phyloP scores from a whole-genome alignment of 1,140 invertebrate species.

The Dreissena polymorpha region DNA sequence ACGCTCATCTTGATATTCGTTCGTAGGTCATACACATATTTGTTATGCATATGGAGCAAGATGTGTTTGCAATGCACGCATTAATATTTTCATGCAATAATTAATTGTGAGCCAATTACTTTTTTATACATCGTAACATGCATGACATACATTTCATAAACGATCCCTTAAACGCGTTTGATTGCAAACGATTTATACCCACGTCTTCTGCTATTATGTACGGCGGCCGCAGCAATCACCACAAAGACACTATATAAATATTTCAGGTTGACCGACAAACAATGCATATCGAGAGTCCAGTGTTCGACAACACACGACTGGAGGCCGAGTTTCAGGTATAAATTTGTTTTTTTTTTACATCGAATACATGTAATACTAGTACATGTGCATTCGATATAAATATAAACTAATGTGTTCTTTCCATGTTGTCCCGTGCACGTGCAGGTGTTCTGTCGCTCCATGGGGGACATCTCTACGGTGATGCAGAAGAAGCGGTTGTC shows the following conservation, averaged over 20 bases:
- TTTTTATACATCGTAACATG: too few species aligned
- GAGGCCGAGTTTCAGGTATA: conserved; percentile 46
- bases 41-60: too few species aligned
- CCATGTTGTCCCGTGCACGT: conserved; percentile 12
- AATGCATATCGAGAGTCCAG: conserved; percentile 54
- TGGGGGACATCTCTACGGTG: conserved; percentile 42
- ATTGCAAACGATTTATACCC: too few species aligned
- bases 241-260: background rate
- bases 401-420: background rate
- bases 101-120: too few species aligned
- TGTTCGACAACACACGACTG: conserved; percentile 55
- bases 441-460: background rate
- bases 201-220: too few species aligned
- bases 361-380: background rate
- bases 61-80: too few species aligned
- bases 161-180: too few species aligned
- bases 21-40: too few species aligned
- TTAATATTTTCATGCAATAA: too few species aligned
- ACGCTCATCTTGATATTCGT: too few species aligned
- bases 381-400: background rate
- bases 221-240: too few species aligned
- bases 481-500: conserved; percentile 45
- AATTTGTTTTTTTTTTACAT: conserved; percentile 1
- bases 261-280: conserved; percentile 45
- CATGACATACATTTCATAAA: too few species aligned